A percentile compares a stretch with the other conserved stretches of the same genome.
Evolutionary conservation across 2,113 vertebrate species (phyloP).

Genomic region (Colinus virginianus): DNA sequence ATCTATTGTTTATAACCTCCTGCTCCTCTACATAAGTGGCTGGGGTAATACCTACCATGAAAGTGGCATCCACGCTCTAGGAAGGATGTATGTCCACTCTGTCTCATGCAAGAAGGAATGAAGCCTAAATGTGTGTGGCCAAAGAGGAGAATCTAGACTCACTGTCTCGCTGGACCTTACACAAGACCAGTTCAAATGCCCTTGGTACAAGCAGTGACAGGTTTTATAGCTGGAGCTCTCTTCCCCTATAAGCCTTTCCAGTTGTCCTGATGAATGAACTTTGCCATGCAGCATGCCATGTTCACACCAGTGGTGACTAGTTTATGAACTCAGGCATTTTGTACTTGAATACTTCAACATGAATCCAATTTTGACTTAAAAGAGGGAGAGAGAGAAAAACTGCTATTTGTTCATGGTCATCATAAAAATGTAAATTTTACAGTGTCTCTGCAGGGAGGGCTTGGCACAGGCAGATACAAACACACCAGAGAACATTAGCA

Average conservation of each 20-base stretch:
- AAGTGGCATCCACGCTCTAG: background rate
- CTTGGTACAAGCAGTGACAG: background rate
- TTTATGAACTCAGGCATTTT: background rate
- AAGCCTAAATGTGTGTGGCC: background rate
- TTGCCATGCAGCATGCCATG: background rate
- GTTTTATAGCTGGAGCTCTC: background rate
- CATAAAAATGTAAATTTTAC: background rate
- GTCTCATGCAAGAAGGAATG: background rate
- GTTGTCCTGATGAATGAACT: background rate
- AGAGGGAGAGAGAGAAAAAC: background rate
- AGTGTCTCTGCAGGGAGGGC: background rate
- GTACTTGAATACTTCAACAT: background rate
- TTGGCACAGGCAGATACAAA: slow-evolving; percentile 27
- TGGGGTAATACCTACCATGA: background rate
- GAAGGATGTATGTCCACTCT: background rate
- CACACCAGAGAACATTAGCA: background rate
- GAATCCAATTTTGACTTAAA: background rate
- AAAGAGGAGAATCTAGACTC: background rate
- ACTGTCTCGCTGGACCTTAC: fast-evolving
- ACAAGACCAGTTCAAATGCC: background rate
- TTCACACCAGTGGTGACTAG: background rate
- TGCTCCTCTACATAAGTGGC: background rate
- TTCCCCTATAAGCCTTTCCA: background rate
- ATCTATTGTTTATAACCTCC: background rate
- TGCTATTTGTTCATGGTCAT: background rate